phyloP scores from a whole-genome alignment of 2,888 invertebrate species.

The Hetaerina titia region DNA sequence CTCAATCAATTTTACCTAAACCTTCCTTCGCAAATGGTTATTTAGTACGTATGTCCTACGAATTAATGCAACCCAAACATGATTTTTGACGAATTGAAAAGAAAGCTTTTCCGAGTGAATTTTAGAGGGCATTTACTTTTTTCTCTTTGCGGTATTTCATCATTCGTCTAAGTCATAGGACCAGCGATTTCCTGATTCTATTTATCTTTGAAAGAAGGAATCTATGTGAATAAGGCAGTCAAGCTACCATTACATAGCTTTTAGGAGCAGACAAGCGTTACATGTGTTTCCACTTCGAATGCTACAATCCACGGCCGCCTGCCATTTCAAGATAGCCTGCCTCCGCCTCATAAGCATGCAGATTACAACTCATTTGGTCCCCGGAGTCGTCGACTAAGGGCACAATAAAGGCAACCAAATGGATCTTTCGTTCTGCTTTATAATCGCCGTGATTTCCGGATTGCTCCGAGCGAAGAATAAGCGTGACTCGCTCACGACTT shows the following conservation, averaged over 20 bases:
- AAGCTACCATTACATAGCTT: not conserved
- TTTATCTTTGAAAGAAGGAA: not conserved
- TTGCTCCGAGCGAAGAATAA: not conserved
- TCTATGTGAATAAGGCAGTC: not conserved
- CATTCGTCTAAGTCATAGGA: too few relatives aligned
- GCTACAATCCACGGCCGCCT: not conserved
- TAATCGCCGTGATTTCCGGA: not conserved
- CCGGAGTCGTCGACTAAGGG: not conserved
- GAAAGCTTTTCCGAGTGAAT: too few relatives aligned
- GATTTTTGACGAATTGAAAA: too few relatives aligned
- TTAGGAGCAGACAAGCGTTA: not conserved
- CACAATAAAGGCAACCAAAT: not conserved
- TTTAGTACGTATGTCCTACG: too few relatives aligned
- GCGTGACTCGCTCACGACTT: not conserved
- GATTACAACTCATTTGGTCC: conserved; percentile 9
- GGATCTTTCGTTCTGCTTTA: not conserved
- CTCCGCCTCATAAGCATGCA: not conserved
- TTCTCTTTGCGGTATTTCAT: too few relatives aligned
- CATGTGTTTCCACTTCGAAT: conserved; percentile 19
- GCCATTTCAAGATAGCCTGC: not conserved
- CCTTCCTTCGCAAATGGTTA: too few relatives aligned
- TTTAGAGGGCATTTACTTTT: too few relatives aligned
- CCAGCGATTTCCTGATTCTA: too few relatives aligned
- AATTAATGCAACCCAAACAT: too few relatives aligned
- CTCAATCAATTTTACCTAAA: too few relatives aligned